Evolutionary conservation across 2,797 vertebrate species (phyloP).

Genomic region (Danionella dracula): DNA sequence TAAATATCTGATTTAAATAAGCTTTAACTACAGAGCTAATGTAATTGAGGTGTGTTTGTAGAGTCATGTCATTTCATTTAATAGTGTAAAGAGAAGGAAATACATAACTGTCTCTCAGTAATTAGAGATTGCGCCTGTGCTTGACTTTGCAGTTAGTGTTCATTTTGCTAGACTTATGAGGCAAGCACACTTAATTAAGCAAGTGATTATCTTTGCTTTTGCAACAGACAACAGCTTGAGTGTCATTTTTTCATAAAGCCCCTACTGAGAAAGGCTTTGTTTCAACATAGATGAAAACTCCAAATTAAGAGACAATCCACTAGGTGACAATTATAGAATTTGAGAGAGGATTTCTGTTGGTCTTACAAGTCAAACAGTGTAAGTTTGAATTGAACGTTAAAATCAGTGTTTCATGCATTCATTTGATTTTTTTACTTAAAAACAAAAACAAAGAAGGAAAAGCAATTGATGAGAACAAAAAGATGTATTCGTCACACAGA

Average conservation of each 20-base stretch:
- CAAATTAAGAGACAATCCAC: background rate
- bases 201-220: constrained; percentile 4
- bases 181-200: background rate
- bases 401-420: too few species aligned
- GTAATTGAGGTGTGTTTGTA: background rate
- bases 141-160: background rate
- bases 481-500: too few species aligned
- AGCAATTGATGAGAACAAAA: too few species aligned
- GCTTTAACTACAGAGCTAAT: background rate
- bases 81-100: constrained; percentile 12
- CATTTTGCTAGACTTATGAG: background rate
- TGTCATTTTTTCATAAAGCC: background rate
- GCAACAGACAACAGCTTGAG: background rate
- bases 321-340: too few species aligned
- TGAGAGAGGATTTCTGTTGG: too few species aligned
- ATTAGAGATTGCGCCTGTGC: constrained; percentile 5
- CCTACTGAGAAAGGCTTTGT: too few species aligned
- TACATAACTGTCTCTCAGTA: background rate
- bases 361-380: too few species aligned
- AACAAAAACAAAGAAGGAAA: too few species aligned
- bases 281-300: too few species aligned
- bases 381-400: too few species aligned
- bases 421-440: too few species aligned
- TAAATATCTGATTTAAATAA: background rate
- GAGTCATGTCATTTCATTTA: background rate